Evolutionary conservation across 2,888 invertebrate species (phyloP).

Genomic region (Drosophila macrothrix): DNA sequence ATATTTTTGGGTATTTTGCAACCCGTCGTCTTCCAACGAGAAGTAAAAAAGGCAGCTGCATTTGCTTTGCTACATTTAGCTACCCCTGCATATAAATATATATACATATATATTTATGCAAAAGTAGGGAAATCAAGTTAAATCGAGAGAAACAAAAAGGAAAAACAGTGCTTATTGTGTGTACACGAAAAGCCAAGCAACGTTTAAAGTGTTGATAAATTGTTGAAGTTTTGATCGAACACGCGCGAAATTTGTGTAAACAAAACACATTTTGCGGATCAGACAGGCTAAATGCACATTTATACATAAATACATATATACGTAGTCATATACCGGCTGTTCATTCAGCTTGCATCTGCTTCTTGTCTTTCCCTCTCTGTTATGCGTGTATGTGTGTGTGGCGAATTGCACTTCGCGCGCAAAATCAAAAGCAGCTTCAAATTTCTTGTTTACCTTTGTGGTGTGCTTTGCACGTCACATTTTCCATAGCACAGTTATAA

Average conservation of each 20-base stretch:
- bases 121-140: background rate
- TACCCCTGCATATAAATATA: constrained; percentile 14
- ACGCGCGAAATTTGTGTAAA: constrained; percentile 17
- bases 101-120: background rate
- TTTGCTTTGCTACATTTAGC: constrained; percentile 10
- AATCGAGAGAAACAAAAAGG: background rate
- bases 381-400: constrained; percentile 5
- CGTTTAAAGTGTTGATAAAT: background rate
- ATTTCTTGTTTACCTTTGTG: constrained; percentile 20
- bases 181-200: background rate
- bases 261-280: constrained; percentile 8
- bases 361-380: constrained; percentile 1
- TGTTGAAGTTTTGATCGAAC: background rate
- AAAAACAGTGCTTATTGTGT: background rate
- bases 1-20: constrained; percentile 1
- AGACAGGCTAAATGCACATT: constrained; percentile 4
- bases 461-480: constrained; percentile 2
- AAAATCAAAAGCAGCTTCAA: constrained; percentile 26
- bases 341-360: constrained; percentile 33
- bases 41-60: constrained; percentile 39
- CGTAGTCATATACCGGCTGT: constrained; percentile 28
- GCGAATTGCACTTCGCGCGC: constrained; percentile 53
- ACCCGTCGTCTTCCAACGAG: background rate
- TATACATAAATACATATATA: background rate
- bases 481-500: constrained; percentile 1